Percentiles rank a stretch among this genome's conserved stretches.
phyloP scores from a whole-genome alignment of 2,888 invertebrate genomes.

The Oscheius sp. region DNA sequence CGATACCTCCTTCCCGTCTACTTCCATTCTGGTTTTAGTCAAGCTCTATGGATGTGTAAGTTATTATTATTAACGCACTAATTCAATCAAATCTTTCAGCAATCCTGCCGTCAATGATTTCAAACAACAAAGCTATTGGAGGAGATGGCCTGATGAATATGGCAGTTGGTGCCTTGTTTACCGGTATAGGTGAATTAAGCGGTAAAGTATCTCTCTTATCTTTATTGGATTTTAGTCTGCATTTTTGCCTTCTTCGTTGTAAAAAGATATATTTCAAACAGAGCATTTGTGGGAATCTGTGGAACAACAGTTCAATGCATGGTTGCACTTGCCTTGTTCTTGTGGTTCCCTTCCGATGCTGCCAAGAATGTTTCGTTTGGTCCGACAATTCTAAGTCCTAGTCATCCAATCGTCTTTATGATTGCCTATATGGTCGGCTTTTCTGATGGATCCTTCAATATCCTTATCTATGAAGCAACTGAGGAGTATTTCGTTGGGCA shows the following conservation, averaged over 20 bases:
- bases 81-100: background rate
- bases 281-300: background rate
- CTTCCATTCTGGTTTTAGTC: background rate
- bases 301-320: background rate
- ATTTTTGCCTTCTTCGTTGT: background rate
- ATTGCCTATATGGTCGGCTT: background rate
- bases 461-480: background rate
- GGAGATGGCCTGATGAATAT: background rate
- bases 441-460: background rate
- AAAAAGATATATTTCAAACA: background rate
- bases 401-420: background rate
- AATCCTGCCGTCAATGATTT: background rate
- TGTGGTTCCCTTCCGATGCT: background rate
- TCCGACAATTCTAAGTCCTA: background rate
- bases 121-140: background rate
- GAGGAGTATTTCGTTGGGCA: background rate
- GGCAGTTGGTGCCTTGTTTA: background rate
- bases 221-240: background rate
- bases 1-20: background rate
- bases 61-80: background rate
- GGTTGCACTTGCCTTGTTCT: background rate
- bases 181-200: background rate
- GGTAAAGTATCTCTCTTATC: background rate
- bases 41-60: background rate
- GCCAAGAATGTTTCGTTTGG: background rate